Base-by-base conservation (phyloP, 2,113 vertebrate genomes). In the Cebidichthys violaceus region DNA sequence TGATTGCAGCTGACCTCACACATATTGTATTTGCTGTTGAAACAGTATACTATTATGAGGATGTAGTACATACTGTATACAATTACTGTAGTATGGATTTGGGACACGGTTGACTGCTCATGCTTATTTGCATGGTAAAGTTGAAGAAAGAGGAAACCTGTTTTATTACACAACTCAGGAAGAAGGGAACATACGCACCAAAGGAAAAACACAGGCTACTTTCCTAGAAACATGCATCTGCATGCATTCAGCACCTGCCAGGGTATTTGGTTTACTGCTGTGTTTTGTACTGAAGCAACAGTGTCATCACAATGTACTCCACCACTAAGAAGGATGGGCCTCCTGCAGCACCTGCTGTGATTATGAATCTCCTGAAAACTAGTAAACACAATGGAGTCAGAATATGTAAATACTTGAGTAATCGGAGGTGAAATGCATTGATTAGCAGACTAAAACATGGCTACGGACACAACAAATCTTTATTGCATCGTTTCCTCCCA, bases 231-330 rank as follows among this genome's bases (percentile, higher is more conserved):
- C 55, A 29, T 15, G 64, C 61, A 69, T 45, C 27, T 77, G 43
- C 31, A 24, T 55, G 52, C 52, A 11, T 11, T 22, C 10, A 24
- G 52, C 52, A 54, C 17, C 50, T 52, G 50, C 20, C 39, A 66
- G 29, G 43, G 43, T 78, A 67, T 81, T 76, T 52, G 22, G 50
- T 41, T 72, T 35, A 3, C n/a, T 65, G 24, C 81, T 35, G 55
- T 18, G 43, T n/a, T 65, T 60, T 33, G 29, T 27, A 14, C 39
- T 71, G 33, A 45, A 55, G 55, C 43, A 37, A 33, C 45, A 2
- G 33, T 2, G 29, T 74, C 52, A 70, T 75, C 10, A 66, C 5
- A 35, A 20, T 45, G 31, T 31, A 14, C 8, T 57, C 22, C 41
- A 41, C 29, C 54, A 22, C 31, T 37, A 29, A 17, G 31, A n/a